phyloP scores from a whole-genome alignment of 1,140 invertebrate genomes.

The Chelonus insularis region DNA sequence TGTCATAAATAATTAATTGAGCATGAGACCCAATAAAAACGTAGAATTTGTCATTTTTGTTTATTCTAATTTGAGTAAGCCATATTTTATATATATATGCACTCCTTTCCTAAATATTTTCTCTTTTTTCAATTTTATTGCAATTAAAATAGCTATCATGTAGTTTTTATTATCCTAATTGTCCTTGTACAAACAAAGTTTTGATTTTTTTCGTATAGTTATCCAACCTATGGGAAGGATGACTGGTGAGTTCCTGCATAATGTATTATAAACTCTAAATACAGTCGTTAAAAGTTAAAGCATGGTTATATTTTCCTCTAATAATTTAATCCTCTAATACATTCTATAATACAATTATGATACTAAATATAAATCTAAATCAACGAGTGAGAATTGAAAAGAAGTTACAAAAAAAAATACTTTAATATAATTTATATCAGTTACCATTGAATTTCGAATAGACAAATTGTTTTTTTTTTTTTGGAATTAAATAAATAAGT shows the following conservation, averaged over 20 bases:
- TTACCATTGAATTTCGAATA: no score
- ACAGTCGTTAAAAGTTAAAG: no score
- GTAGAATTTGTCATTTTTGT: slow-evolving; percentile 9
- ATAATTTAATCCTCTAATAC: no score
- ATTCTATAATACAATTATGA: no score
- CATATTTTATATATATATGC: neutral
- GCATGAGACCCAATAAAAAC: slow-evolving; percentile 11
- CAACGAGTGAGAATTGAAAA: no score
- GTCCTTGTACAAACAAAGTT: slow-evolving; percentile 50
- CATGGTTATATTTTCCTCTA: no score
- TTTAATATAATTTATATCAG: no score
- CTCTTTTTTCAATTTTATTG: slow-evolving; percentile 7
- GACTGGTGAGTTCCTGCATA: slow-evolving; percentile 63
- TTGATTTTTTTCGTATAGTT: slow-evolving; percentile 61
- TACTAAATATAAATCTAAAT: no score
- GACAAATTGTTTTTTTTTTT: no score
- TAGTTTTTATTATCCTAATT: slow-evolving; percentile 19
- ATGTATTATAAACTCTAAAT: slow-evolving; percentile 44
- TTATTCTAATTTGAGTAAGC: slow-evolving; percentile 16
- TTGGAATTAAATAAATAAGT: no score
- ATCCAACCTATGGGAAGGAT: slow-evolving; percentile 66
- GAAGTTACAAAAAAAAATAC: no score
- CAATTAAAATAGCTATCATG: slow-evolving; percentile 15
- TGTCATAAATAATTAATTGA: neutral
- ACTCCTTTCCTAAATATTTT: neutral